Evolutionary conservation across 2,888 invertebrate species (phyloP), one percentile per base, ranked within the genome.

Genomic region (Apodemia hepburni): DNA sequence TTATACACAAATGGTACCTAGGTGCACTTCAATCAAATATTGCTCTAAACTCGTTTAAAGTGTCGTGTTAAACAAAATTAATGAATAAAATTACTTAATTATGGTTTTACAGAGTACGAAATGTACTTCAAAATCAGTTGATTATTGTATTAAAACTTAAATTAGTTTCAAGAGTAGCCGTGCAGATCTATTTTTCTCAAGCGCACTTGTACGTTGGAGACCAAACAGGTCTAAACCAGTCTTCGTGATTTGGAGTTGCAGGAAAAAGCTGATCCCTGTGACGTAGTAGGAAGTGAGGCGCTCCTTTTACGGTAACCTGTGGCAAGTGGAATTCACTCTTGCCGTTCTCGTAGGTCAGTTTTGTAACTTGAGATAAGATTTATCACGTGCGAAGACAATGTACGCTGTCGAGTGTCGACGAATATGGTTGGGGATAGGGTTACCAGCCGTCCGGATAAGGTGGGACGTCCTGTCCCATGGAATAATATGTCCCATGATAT

Each of bases 271-370:
- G 51, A 12, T 12, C 17, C 49, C 51, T 22, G 45, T 61, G 61
- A 61, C 61, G 61, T 58, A 57, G 57, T 58, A 66, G 69, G 69
- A 69, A 69, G 69, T 66, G 65, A 63, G 65, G 22, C 66, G 67
- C 42, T 64, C 73, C 72, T 58, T 75, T 68, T 71, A 75, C 17
- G 73, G 74, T 62, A 73, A 64, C 68, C 69, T 69, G 74, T 63
- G 63, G 51, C 51, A 51, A 51, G 51, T 51, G 51, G 51, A 51
- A 51, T 51, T 51, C 18, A 51, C 51, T 51, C 51, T 51, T 68
- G 64, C 66, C 67, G 64, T 51, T 62, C 65, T 68, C 68, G 57
- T 61, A 61, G 61, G 61, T 61, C 61, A 61, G 61, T 47, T 49
- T 15, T 45, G 59, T 59, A 59, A 29, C 49, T 49, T 29, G 33